Evolutionary conservation across 2,797 vertebrate genomes (phyloP).

Genomic region (Orestias chungarensis): DNA sequence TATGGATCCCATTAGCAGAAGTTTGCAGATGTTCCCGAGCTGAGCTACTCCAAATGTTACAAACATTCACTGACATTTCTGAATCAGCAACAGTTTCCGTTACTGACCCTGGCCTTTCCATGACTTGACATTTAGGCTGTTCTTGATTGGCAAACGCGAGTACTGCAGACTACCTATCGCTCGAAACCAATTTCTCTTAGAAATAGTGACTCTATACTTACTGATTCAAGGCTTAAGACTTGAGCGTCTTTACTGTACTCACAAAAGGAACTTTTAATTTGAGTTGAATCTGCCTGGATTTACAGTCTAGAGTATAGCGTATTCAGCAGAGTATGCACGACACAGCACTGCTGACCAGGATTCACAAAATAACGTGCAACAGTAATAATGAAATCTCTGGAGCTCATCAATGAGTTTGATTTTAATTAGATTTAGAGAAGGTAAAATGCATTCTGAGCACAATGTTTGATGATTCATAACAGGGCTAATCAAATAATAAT

Average conservation of each 20-base stretch:
- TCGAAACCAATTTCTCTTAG: slow-evolving; percentile 64
- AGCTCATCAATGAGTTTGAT: slow-evolving; percentile 28
- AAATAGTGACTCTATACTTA: slow-evolving; percentile 53
- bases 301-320: no score
- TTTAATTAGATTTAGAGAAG: slow-evolving; percentile 48
- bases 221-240: slow-evolving; percentile 33
- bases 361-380: not conserved
- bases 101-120: slow-evolving; percentile 53
- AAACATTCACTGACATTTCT: slow-evolving; percentile 62
- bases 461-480: slow-evolving; percentile 49
- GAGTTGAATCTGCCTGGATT: slow-evolving; percentile 33
- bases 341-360: not conserved
- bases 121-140: slow-evolving; percentile 67
- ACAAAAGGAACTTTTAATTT: slow-evolving; percentile 45
- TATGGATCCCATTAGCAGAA: not conserved
- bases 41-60: not conserved
- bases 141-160: slow-evolving; percentile 57
- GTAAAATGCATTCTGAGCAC: slow-evolving; percentile 38
- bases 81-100: slow-evolving; percentile 41
- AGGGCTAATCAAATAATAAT: slow-evolving; percentile 59
- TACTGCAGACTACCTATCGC: slow-evolving; percentile 41
- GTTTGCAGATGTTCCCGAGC: slow-evolving; percentile 1
- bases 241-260: slow-evolving; percentile 34
- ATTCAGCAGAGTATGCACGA: slow-evolving; percentile 2
- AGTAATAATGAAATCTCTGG: slow-evolving; percentile 16